These are phyloP conservation scores for Empidonax traillii DNA, from an alignment of 2,113 vertebrate genomes.

Conservation along the genomic window DNA sequence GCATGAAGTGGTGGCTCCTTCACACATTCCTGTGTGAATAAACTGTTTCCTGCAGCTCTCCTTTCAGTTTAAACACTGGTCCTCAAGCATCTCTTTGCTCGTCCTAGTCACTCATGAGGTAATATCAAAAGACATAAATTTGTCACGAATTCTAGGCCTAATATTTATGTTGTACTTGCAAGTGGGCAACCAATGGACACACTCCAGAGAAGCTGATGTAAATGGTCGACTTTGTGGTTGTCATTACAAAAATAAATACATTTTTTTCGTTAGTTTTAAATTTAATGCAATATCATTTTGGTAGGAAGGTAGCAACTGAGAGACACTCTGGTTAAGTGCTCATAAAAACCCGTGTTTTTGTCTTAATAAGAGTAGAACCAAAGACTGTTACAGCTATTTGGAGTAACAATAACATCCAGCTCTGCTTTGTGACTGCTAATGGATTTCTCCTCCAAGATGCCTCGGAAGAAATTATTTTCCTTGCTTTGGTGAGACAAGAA, in stretches of 20 bases:
- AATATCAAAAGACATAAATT: neutral
- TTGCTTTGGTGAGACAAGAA: neutral
- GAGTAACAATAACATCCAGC: neutral
- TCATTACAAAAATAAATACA: neutral
- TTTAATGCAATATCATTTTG: neutral
- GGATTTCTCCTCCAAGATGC: neutral
- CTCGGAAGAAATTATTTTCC: neutral
- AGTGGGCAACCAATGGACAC: neutral
- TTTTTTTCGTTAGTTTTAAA: neutral
- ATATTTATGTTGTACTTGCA: accelerated
- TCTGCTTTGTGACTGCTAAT: neutral
- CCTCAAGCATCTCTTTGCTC: neutral
- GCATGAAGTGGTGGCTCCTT: neutral
- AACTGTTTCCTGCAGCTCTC: neutral
- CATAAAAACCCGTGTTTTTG: neutral
- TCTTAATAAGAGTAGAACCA: neutral
- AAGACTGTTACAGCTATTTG: neutral
- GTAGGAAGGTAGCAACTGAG: neutral
- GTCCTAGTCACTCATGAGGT: neutral
- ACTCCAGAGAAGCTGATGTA: accelerated
- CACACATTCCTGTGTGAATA: neutral
- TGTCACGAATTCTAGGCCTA: neutral
- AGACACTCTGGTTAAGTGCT: neutral
- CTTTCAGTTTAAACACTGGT: neutral
- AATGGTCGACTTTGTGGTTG: neutral